Conservation (phyloP, 2,888 invertebrate genomes). For the Noctua pronuba region DNA sequence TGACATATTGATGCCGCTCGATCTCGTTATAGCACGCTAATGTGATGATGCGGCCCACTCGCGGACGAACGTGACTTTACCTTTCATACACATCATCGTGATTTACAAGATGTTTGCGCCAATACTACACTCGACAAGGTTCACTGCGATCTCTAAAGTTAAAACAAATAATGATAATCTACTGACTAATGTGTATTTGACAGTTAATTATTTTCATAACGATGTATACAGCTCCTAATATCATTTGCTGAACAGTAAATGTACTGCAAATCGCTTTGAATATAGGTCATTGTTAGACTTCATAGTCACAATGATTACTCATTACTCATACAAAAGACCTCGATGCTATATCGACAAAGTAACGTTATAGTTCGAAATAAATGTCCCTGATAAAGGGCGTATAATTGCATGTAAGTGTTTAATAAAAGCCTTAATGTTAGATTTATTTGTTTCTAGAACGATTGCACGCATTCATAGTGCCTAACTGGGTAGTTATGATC, state of each 20-base stretch:
- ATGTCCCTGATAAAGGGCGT: neutral
- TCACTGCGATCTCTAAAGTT: constrained; percentile 36
- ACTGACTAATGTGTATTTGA: constrained; percentile 23
- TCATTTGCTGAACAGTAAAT: constrained; percentile 5
- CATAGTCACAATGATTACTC: constrained; percentile 8
- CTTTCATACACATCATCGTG: constrained; percentile 56
- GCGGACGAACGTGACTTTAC: constrained; percentile 36
- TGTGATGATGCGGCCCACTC: constrained; percentile 60
- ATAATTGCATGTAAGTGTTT: too few relatives aligned
- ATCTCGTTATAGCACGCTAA: constrained; percentile 68
- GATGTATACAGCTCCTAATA: constrained; percentile 4
- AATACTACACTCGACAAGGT: constrained; percentile 46
- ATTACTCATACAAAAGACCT: constrained; percentile 35
- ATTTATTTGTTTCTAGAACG: neutral
- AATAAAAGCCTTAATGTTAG: neutral
- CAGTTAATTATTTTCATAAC: constrained; percentile 34
- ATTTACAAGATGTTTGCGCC: constrained; percentile 63
- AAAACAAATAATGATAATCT: constrained; percentile 34
- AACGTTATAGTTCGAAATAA: neutral
- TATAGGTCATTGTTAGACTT: constrained; percentile 38
- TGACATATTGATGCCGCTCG: constrained; percentile 71
- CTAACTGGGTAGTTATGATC: neutral
- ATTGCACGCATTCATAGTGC: neutral
- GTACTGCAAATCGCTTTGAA: constrained; percentile 25
- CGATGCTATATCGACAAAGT: constrained; percentile 5